phyloP scores from a whole-genome alignment of 2,888 invertebrate species.

The Dryococelus australis region DNA sequence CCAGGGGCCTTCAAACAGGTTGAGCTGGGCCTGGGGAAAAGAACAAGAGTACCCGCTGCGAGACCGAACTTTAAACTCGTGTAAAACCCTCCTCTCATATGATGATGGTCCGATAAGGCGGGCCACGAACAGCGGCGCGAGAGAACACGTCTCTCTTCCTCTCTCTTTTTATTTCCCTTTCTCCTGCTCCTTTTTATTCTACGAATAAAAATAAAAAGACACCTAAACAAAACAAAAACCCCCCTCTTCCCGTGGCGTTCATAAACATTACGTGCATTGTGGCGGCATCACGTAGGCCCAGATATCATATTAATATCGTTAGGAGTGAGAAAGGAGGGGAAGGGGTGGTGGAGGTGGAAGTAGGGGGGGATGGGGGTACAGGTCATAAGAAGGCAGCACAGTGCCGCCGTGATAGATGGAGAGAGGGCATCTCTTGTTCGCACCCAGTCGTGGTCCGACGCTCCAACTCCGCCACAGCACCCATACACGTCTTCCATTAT shows the following conservation, averaged over 20 bases:
- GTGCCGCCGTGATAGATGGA: no score
- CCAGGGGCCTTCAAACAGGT: background rate
- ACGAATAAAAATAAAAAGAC: no score
- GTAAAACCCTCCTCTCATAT: background rate
- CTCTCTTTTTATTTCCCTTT: background rate
- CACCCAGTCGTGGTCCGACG: no score
- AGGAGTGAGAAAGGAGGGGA: no score
- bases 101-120: background rate
- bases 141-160: background rate
- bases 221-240: background rate
- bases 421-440: no score
- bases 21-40: background rate
- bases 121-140: background rate
- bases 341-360: no score
- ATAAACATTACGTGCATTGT: background rate
- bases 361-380: no score
- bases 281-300: background rate
- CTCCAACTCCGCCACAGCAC: no score
- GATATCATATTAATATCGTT: background rate
- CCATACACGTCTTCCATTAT: no score
- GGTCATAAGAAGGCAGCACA: no score
- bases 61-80: conserved; percentile 10
- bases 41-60: background rate
- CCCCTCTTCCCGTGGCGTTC: background rate
- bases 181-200: background rate